These are phyloP conservation scores for Clinocottus analis DNA, from an alignment of 2,113 vertebrate species.

Conservation along the genomic window DNA sequence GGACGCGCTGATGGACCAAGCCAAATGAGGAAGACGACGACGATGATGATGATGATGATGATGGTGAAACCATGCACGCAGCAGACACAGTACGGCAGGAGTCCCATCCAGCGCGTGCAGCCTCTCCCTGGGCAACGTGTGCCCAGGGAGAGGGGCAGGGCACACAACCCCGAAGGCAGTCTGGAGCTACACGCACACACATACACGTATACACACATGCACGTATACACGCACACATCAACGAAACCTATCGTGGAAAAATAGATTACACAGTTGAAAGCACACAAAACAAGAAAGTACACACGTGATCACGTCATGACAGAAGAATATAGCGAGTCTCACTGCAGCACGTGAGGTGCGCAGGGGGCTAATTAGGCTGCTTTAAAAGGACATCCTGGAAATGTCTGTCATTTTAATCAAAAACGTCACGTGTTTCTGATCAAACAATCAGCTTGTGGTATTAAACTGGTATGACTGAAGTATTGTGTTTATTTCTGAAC, in stretches of 20 bases:
- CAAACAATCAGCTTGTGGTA: too few species aligned
- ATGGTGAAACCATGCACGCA: conserved; percentile 33
- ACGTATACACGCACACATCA: background rate
- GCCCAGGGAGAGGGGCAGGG: conserved; percentile 59
- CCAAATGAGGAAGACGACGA: background rate
- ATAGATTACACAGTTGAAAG: background rate
- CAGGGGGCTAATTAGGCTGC: too few species aligned
- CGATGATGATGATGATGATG: conserved; percentile 2
- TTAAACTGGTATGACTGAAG: too few species aligned
- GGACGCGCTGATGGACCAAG: background rate
- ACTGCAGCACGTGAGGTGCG: conserved; percentile 24
- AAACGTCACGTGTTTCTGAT: too few species aligned
- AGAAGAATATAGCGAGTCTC: background rate
- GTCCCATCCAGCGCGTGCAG: conserved; percentile 52
- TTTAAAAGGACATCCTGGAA: too few species aligned
- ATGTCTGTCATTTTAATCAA: too few species aligned
- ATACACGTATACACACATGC: background rate
- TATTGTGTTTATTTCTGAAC: too few species aligned
- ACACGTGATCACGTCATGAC: conserved; percentile 39
- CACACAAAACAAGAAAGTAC: too few species aligned
- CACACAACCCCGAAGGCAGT: background rate
- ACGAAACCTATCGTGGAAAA: conserved; percentile 1
- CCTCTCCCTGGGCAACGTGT: conserved; percentile 69
- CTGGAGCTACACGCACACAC: background rate
- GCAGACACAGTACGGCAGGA: background rate